These are phyloP conservation scores for Talpa occidentalis DNA, from an alignment of 2,113 vertebrate genomes.

Conservation along the genomic window DNA sequence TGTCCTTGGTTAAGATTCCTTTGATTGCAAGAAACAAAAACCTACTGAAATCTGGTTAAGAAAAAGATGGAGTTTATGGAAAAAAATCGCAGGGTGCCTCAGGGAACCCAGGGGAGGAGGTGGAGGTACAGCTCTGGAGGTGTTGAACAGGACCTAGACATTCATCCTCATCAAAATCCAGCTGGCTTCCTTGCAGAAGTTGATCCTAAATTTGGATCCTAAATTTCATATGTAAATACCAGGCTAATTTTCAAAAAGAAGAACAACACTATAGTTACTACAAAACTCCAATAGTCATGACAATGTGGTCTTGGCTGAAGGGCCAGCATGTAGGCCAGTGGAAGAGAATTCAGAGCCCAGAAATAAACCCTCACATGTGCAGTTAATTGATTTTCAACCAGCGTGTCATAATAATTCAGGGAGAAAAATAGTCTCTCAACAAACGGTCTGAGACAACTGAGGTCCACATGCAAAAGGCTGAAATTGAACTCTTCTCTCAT, in stretches of 20 bases:
- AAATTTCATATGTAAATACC: constrained; percentile 22
- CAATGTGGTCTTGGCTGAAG: not conserved
- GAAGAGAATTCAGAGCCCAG: not conserved
- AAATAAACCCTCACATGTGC: constrained; percentile 2
- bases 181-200: not conserved
- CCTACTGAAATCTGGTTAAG: not conserved
- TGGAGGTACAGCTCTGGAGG: not conserved
- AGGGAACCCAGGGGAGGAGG: not conserved
- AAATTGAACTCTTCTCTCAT: not conserved
- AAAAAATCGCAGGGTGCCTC: not conserved
- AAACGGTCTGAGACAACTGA: not conserved
- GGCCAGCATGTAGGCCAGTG: not conserved
- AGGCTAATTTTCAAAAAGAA: constrained; percentile 45
- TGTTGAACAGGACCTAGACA: not conserved
- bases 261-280: not conserved
- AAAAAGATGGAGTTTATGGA: not conserved
- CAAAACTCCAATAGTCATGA: not conserved
- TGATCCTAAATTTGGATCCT: not conserved
- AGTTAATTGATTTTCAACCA: not conserved
- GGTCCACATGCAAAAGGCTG: not conserved
- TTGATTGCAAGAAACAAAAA: constrained; percentile 2
- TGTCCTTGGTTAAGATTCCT: constrained; percentile 13
- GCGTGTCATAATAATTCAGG: not conserved
- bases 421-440: not conserved
- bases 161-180: not conserved